Base-by-base conservation (phyloP, 1,140 invertebrate genomes). In the Littorina saxatilis region DNA sequence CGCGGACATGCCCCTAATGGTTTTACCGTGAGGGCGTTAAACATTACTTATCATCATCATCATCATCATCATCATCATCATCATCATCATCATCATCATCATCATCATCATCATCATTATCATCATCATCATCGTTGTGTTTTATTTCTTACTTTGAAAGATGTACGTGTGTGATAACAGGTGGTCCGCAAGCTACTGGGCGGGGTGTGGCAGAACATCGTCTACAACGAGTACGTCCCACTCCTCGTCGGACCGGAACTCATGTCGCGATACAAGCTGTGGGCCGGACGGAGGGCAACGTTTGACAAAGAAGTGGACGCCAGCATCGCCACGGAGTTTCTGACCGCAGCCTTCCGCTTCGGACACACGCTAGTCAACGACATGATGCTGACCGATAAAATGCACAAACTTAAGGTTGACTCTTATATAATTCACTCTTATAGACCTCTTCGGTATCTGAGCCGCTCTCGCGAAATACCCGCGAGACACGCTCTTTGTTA, bases 141-240 rank as follows among this genome's bases (percentile, higher is more conserved):
- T n/a, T n/a, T n/a, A n/a, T n/a, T n/a, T n/a, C n/a, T n/a, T n/a
- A n/a, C n/a, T n/a, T n/a, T n/a, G n/a, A n/a, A n/a, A n/a, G n/a
- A n/a, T n/a, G 61, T 32, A 9, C 4, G 61, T 32, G 61, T 32
- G 39, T 23, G 35, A 3, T 97, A 97, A 2, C 80, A 84, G 83
- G 80, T 79, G 74, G 40, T 72, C 15, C 80, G 76, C 50, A 84
- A 84, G 58, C 78, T 84, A 13, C 9, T 81, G 37, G 68, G 66
- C 15, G 97, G 96, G 1, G 93, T 96, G 88, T 94, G 96, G 88
- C 96, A 98, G 91, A 94, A 96, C n/a, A 96, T 98, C 47, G 95
- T 95, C 39, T 98, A 97, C 88, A 96, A 96, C 84, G 96, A 98
- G 92, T 97, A 95, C 89, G 92, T 99, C 20, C 97, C 97, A 0